These are phyloP conservation scores for Euura saliciscinereae DNA, from an alignment of 1,140 invertebrate genomes.

Conservation along the genomic window DNA sequence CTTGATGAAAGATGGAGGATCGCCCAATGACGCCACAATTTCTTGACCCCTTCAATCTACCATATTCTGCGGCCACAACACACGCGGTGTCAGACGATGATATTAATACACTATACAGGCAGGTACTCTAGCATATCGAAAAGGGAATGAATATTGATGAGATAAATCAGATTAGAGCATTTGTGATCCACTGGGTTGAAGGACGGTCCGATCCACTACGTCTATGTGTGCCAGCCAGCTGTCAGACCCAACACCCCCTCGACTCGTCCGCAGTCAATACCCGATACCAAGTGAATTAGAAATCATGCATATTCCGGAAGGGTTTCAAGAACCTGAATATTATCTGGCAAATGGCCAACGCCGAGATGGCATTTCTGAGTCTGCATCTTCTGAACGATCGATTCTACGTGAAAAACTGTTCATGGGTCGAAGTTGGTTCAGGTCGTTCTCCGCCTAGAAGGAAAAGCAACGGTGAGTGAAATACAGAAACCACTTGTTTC, in stretches of 20 bases:
- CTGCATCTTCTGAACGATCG: no score
- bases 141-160: slow-evolving; percentile 14
- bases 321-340: no score
- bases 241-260: neutral
- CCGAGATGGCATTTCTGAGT: no score
- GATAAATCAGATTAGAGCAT: slow-evolving; percentile 9
- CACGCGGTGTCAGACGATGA: neutral
- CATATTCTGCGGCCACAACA: neutral
- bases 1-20: slow-evolving; percentile 32
- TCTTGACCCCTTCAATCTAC: slow-evolving; percentile 16
- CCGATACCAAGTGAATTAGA: neutral
- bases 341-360: no score
- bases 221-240: neutral
- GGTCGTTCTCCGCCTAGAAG: no score
- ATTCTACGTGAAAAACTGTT: no score
- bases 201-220: neutral
- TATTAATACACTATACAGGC: slow-evolving; percentile 11
- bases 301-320: no score
- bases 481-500: no score
- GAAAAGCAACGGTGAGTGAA: no score
- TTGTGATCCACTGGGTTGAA: neutral
- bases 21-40: slow-evolving; percentile 27
- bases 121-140: slow-evolving; percentile 13
- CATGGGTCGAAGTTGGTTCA: no score
- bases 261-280: neutral